Evolutionary conservation across 1,140 invertebrate species (phyloP), one percentile per base, ranked within the genome.

Genomic region (Copidosoma floridanum): DNA sequence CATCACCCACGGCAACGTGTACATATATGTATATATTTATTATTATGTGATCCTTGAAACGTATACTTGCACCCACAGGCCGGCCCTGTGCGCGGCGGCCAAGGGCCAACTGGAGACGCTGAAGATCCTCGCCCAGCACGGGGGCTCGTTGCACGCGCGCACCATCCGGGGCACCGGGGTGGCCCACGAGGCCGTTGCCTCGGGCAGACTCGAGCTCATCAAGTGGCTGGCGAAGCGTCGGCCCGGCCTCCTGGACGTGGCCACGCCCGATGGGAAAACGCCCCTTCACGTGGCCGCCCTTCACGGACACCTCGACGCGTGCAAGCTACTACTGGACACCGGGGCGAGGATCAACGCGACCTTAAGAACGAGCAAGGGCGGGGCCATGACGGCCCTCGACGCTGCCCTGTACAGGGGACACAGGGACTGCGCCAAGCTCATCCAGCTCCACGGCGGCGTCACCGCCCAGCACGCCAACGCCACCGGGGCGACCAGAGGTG

Each of bases 231-330:
- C 96, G 23, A 85, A 86, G 27, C 88, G 90, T 65, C 81, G 91
- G 57, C 91, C 92, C 0, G 90, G 91, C 43, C 87, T 92, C 61
- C 86, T 96, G 0, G 94, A 97, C 72, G 87, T 89, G 14, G 86
- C 91, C 11, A 98, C 98, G 72, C 92, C 93, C 67, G 94, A 96
- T 71, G 96, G 97, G 0, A 85, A 94, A 64, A 94, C 92, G 32
- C 87, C 94, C 16, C 81, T 99, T 23, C 97, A 99, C 77, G 89
- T 99, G 40, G 94, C 96, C 0, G 94, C 96, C 0, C 85, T 95
- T 35, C 92, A 94, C 70, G 96, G 98, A 68, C 93, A 98, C 75
- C 85, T 97, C 1, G 95, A 97, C 79, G 87, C 97, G 75, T 96
- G 95, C 78, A 94, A 94, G 80, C 82, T 94, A 29, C 77, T 96